phyloP scores from a whole-genome alignment of 2,113 vertebrate species.

The Rousettus leschenaultii region DNA sequence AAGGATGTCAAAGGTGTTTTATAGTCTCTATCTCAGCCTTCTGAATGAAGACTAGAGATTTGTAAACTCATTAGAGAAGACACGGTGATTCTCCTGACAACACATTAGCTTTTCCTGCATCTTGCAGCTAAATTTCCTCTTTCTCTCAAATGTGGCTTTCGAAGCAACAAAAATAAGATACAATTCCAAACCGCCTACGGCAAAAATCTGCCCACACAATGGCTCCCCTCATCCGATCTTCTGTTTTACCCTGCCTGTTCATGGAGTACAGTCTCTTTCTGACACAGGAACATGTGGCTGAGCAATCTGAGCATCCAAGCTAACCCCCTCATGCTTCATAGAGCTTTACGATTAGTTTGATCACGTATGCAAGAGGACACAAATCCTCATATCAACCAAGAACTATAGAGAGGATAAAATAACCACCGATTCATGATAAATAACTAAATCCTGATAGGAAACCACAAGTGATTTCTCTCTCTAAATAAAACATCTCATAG shows the following conservation, averaged over 20 bases:
- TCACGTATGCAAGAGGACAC: conserved; percentile 79
- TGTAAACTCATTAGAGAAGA: conserved; percentile 32
- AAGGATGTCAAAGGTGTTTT: conserved; percentile 37
- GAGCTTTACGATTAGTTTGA: conserved; percentile 77
- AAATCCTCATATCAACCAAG: conserved; percentile 75
- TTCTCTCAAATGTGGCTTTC: conserved; percentile 42
- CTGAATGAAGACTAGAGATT: conserved; percentile 41
- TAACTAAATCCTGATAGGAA: conserved; percentile 83
- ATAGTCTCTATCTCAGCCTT: conserved; percentile 32
- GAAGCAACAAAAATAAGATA: conserved; percentile 61
- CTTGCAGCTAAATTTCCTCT: conserved; percentile 52
- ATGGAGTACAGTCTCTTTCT: conserved; percentile 26
- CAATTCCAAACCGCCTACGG: conserved; percentile 63
- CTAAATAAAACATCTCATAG: conserved; percentile 82
- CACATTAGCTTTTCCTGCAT: neutral
- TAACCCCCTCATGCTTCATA: conserved; percentile 50
- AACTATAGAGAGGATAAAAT: conserved; percentile 76
- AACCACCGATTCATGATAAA: conserved; percentile 82
- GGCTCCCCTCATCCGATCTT: conserved; percentile 58
- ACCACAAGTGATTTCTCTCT: conserved; percentile 82
- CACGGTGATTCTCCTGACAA: conserved; percentile 46
- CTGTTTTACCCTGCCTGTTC: conserved; percentile 33
- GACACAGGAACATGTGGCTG: conserved; percentile 64
- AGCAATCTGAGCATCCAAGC: conserved; percentile 73
- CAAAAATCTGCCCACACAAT: conserved; percentile 63